Percentiles rank a stretch among this genome's conserved stretches.
Evolutionary conservation across 2,113 vertebrate genomes (phyloP).

Genomic region (Chaenocephalus aceratus): DNA sequence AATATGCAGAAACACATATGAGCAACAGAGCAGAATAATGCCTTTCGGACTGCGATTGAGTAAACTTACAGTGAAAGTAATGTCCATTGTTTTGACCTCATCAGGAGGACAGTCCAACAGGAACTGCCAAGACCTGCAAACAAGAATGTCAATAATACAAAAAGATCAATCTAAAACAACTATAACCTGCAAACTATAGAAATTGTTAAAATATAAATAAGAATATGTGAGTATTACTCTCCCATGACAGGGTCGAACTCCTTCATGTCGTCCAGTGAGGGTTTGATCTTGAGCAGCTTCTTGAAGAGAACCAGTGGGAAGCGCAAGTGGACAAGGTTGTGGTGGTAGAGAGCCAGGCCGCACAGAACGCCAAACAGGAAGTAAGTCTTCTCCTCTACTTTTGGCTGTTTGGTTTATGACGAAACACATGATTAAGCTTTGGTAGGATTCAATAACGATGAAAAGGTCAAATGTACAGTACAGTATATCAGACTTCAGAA

Average conservation of each 20-base stretch:
- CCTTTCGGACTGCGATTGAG: neutral
- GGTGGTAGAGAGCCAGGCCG: constrained; percentile 80
- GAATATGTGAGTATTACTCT: constrained; percentile 63
- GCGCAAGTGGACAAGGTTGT: constrained; percentile 71
- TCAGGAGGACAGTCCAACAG: constrained; percentile 76
- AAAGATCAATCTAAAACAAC: neutral
- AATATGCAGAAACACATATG: neutral
- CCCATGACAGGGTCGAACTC: constrained; percentile 75
- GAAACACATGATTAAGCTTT: neutral
- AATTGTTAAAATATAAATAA: too few relatives aligned
- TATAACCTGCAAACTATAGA: neutral
- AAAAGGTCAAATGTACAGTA: neutral
- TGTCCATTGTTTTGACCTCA: constrained; percentile 20
- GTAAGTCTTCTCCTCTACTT: constrained; percentile 73
- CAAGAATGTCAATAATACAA: neutral
- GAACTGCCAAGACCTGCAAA: constrained; percentile 73
- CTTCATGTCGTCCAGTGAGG: constrained; percentile 79
- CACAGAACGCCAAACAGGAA: constrained; percentile 85
- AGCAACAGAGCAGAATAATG: too few relatives aligned
- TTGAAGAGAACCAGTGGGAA: constrained; percentile 83
- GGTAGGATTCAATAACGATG: too few relatives aligned
- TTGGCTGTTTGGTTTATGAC: constrained; percentile 57
- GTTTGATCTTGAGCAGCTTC: constrained; percentile 79
- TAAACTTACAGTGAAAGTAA: constrained; percentile 79
- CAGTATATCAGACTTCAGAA: too few relatives aligned